Evolutionary conservation across 2,113 vertebrate species (phyloP).

Genomic region (Peromyscus polionotus): DNA sequence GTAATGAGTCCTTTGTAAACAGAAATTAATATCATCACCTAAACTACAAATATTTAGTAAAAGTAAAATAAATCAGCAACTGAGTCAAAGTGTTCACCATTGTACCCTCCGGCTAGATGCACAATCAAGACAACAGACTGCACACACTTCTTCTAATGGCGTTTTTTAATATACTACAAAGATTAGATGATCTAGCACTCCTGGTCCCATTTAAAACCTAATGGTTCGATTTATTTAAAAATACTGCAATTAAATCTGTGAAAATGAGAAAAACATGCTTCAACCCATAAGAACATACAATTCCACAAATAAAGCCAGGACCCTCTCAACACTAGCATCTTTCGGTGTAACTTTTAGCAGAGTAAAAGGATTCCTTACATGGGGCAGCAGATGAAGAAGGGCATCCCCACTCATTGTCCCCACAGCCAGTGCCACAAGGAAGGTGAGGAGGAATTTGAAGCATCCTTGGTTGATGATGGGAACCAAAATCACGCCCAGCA

Average conservation of each 20-base stretch:
- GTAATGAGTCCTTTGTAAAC: neutral
- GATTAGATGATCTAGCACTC: neutral
- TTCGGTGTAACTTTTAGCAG: slow-evolving; percentile 2
- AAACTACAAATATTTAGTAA: neutral
- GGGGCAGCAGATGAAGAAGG: slow-evolving; percentile 97
- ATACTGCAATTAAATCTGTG: slow-evolving; percentile 9
- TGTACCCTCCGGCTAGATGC: neutral
- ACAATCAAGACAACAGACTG: neutral
- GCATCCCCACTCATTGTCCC: slow-evolving; percentile 99
- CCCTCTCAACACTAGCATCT: neutral
- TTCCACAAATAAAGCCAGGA: neutral
- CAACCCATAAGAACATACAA: slow-evolving; percentile 43
- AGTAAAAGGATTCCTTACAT: slow-evolving; percentile 89
- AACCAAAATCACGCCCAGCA: slow-evolving; percentile 96
- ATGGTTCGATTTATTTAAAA: slow-evolving; percentile 1
- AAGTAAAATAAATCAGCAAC: slow-evolving; percentile 30
- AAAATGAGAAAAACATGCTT: neutral
- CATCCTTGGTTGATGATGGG: slow-evolving; percentile 98
- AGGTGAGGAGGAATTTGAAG: slow-evolving; percentile 99
- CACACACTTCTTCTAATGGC: neutral
- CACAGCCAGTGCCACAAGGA: slow-evolving; percentile 98
- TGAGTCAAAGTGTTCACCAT: neutral
- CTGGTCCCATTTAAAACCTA: slow-evolving; percentile 20
- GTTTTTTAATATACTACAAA: neutral
- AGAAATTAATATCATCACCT: neutral